Percentiles rank a stretch among this genome's conserved stretches.
Evolutionary conservation across 2,888 invertebrate genomes (phyloP).

Genomic region (Cryptops parisi): DNA sequence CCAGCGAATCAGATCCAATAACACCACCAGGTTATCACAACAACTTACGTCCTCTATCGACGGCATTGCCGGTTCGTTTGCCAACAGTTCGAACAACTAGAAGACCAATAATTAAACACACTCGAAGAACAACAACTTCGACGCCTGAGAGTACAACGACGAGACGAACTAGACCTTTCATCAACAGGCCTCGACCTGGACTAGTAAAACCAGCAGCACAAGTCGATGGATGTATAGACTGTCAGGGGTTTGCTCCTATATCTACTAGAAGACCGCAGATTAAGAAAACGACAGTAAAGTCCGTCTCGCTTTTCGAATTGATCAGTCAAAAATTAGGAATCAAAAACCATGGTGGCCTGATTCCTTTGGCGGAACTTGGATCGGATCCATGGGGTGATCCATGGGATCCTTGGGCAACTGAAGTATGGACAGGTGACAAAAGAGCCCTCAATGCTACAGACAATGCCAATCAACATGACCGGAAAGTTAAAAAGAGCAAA

Average conservation of each 20-base stretch:
- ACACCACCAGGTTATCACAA: not conserved
- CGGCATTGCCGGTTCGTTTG: not conserved
- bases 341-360: not conserved
- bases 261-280: not conserved
- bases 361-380: constrained; percentile 3
- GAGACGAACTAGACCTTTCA: not conserved
- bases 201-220: not conserved
- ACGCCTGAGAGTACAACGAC: not conserved
- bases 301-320: not conserved
- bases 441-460: too few relatives aligned
- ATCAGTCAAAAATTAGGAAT: not conserved
- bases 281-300: not conserved
- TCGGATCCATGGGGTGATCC: not conserved
- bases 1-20: not conserved
- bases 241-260: not conserved
- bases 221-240: not conserved
- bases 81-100: not conserved
- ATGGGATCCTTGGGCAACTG: not conserved
- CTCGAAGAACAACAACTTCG: not conserved
- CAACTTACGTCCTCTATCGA: too few relatives aligned
- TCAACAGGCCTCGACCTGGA: not conserved
- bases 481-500: too few relatives aligned
- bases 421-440: not conserved
- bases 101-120: not conserved
- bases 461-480: too few relatives aligned